phyloP scores from a whole-genome alignment of 2,113 vertebrate species.

The Petrocephalus zakoni region DNA sequence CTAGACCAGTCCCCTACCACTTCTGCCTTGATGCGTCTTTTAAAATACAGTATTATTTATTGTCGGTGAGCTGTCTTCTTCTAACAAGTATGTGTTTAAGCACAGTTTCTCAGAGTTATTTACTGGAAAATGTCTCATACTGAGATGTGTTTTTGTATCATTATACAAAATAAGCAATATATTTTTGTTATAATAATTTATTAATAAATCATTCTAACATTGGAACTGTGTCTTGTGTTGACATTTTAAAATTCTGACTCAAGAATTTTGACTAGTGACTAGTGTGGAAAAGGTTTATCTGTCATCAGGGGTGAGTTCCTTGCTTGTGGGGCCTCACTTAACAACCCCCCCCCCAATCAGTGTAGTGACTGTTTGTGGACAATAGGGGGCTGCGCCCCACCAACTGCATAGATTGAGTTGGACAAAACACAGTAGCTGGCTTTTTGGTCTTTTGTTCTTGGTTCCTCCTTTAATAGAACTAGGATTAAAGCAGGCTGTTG shows the following conservation, averaged over 20 bases:
- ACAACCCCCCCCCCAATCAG: not conserved
- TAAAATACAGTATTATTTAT: not conserved
- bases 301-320: not conserved
- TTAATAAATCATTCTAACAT: not conserved
- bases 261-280: not conserved
- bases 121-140: constrained; percentile 1
- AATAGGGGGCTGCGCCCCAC: not conserved
- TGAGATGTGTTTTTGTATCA: not conserved
- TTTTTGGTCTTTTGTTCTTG: not conserved
- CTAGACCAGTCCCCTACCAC: not conserved
- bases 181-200: not conserved
- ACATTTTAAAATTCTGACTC: not conserved
- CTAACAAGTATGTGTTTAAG: not conserved
- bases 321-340: not conserved
- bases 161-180: not conserved
- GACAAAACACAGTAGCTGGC: not conserved
- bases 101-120: constrained; percentile 1
- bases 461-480: no score
- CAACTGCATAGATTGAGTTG: not conserved
- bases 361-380: not conserved
- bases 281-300: not conserved
- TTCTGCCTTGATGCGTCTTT: not conserved
- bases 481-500: no score
- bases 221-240: not conserved
- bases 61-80: not conserved